Evolutionary conservation across 2,888 invertebrate genomes (phyloP).

Genomic region (Leptinotarsa peninsularis): DNA sequence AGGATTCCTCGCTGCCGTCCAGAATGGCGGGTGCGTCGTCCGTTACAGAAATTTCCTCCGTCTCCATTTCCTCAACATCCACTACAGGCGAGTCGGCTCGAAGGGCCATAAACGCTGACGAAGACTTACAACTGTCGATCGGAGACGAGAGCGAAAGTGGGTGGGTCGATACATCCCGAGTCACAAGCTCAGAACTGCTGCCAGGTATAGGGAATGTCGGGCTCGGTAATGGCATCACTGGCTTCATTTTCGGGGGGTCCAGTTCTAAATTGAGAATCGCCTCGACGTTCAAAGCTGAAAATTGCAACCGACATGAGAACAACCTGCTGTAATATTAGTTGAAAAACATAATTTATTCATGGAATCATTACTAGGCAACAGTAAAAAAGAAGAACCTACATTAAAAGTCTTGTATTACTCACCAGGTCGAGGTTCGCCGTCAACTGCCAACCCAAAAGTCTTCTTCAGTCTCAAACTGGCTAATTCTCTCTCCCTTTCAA

Average conservation of each 20-base stretch:
- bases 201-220: slow-evolving; percentile 61
- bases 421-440: slow-evolving; percentile 74
- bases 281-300: slow-evolving; percentile 61
- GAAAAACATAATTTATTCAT: too few relatives aligned
- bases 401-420: slow-evolving; percentile 46
- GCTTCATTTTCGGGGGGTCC: slow-evolving; percentile 53
- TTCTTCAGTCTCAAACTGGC: slow-evolving; percentile 85
- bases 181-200: slow-evolving; percentile 51
- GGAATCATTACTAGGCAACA: too few relatives aligned
- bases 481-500: slow-evolving; percentile 89
- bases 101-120: slow-evolving; percentile 25
- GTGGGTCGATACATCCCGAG: slow-evolving; percentile 32
- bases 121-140: slow-evolving; percentile 29
- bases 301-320: slow-evolving; percentile 22
- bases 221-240: slow-evolving; percentile 54
- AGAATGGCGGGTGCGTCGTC: slow-evolving; percentile 43
- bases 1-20: slow-evolving; percentile 26
- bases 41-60: slow-evolving; percentile 33
- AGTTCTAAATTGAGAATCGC: slow-evolving; percentile 61
- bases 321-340: too few relatives aligned
- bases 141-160: slow-evolving; percentile 33
- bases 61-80: slow-evolving; percentile 34
- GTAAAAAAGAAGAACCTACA: too few relatives aligned
- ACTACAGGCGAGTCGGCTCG: slow-evolving; percentile 20
- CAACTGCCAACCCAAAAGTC: slow-evolving; percentile 82